Conservation (phyloP, 1,140 invertebrate genomes). For the Diprion similis region DNA sequence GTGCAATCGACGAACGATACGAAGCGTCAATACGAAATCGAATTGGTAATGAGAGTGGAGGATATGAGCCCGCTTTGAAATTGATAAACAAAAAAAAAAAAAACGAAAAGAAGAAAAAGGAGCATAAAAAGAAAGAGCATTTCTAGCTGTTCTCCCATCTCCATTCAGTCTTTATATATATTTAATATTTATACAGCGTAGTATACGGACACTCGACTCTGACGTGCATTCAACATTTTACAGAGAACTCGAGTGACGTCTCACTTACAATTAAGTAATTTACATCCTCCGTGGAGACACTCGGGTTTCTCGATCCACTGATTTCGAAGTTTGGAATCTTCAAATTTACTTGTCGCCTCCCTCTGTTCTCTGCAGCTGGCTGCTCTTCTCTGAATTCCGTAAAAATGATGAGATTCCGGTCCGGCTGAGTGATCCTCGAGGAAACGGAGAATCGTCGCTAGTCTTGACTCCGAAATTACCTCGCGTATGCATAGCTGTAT, state of each 20-base stretch:
- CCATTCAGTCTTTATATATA: no score
- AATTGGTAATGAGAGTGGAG: not conserved
- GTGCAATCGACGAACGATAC: not conserved
- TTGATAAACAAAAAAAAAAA: not conserved
- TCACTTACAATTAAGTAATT: not conserved
- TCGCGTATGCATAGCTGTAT: no score
- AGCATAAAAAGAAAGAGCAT: no score
- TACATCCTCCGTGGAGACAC: not conserved
- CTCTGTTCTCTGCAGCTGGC: not conserved
- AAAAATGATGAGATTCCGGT: no score
- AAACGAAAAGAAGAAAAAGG: not conserved
- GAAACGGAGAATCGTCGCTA: no score
- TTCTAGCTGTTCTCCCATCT: no score
- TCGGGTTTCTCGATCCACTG: not conserved
- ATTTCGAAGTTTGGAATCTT: not conserved
- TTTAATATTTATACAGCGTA: no score
- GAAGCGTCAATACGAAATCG: not conserved
- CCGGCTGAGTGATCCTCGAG: no score
- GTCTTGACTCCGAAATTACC: no score
- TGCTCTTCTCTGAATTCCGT: no score
- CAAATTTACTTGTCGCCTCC: not conserved
- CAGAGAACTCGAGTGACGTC: constrained; percentile 2
- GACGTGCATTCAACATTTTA: not conserved
- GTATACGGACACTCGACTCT: not conserved
- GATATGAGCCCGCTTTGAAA: not conserved